Evolutionary conservation across 2,888 invertebrate species (phyloP).

Genomic region (Deilephila porcellus): DNA sequence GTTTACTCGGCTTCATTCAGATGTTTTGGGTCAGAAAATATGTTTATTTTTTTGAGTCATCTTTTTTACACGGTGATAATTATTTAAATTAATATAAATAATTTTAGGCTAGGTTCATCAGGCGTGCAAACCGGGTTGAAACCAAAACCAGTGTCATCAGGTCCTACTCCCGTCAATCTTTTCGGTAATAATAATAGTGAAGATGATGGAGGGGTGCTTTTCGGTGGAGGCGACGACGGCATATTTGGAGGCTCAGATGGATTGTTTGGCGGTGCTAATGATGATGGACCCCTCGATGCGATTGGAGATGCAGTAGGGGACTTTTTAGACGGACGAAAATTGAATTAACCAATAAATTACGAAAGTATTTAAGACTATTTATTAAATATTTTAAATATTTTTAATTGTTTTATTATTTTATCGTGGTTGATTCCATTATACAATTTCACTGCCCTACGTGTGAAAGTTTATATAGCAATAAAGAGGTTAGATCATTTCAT

Average conservation of each 20-base stretch:
- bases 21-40: slow-evolving; percentile 72
- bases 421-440: not conserved
- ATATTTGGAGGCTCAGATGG: slow-evolving; percentile 43
- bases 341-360: slow-evolving; percentile 34
- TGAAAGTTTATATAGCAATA: slow-evolving; percentile 65
- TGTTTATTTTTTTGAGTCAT: not conserved
- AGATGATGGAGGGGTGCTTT: slow-evolving; percentile 58
- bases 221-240: slow-evolving; percentile 47
- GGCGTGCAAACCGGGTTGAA: slow-evolving; percentile 78
- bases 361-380: not conserved
- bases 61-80: too few relatives aligned
- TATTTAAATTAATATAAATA: not conserved
- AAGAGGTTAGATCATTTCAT: slow-evolving; percentile 60
- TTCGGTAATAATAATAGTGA: slow-evolving; percentile 65
- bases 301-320: slow-evolving; percentile 76
- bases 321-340: slow-evolving; percentile 61
- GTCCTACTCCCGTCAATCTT: slow-evolving; percentile 71
- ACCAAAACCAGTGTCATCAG: slow-evolving; percentile 73
- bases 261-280: slow-evolving; percentile 48
- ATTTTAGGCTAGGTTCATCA: slow-evolving; percentile 70
- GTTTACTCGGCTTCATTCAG: slow-evolving; percentile 84
- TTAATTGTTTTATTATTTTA: not conserved
- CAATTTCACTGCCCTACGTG: slow-evolving; percentile 39
- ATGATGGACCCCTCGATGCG: slow-evolving; percentile 67
- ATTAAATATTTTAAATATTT: not conserved